Evolutionary conservation across 1,140 invertebrate genomes (phyloP).

Genomic region (Ostrea denselamellosa): DNA sequence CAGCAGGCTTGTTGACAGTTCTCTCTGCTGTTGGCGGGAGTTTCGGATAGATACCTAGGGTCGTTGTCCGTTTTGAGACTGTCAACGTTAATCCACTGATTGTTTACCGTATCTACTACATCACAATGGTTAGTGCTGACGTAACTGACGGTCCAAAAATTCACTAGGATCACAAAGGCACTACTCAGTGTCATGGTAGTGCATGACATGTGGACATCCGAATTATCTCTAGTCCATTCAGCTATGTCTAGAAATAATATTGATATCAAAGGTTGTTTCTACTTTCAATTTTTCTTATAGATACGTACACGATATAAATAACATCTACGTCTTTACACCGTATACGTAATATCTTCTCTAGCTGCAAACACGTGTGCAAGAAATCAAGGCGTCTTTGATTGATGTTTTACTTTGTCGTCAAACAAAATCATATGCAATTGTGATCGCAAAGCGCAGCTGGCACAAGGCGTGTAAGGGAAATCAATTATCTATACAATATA

Average conservation of each 20-base stretch:
- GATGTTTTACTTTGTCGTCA: neutral
- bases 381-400: neutral
- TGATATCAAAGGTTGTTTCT: neutral
- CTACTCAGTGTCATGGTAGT: neutral
- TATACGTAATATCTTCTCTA: neutral
- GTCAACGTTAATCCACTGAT: neutral
- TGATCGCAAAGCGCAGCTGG: neutral
- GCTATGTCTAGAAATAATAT: neutral
- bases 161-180: neutral
- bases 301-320: neutral
- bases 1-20: constrained; percentile 1
- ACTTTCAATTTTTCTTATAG: neutral
- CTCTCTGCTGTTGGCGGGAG: neutral
- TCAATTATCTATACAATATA: neutral
- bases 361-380: neutral
- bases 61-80: neutral
- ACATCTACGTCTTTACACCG: neutral
- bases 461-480: neutral
- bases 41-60: neutral
- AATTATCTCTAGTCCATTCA: neutral
- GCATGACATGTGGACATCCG: neutral
- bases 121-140: neutral
- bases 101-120: neutral
- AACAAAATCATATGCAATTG: neutral
- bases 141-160: neutral